phyloP scores from a whole-genome alignment of 2,888 invertebrate species.

The Meganola albula region DNA sequence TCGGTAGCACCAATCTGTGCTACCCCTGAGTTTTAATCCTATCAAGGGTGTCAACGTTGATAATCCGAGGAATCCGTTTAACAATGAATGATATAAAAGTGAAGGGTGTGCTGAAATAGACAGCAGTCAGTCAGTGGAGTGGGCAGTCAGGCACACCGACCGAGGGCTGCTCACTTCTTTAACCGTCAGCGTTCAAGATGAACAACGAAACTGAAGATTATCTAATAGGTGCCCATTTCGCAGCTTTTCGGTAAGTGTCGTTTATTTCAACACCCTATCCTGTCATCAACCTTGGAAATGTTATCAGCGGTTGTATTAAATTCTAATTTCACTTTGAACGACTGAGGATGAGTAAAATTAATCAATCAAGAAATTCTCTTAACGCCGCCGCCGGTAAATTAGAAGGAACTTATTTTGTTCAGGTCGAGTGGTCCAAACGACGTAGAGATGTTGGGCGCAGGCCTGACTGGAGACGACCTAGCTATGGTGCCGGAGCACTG shows the following conservation, averaged over 20 bases:
- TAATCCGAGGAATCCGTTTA: slow-evolving; percentile 67
- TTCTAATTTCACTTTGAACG: too few relatives aligned
- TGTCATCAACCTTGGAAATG: too few relatives aligned
- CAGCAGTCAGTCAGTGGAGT: slow-evolving; percentile 73
- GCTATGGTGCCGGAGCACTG: slow-evolving; percentile 89
- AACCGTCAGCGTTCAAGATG: slow-evolving; percentile 39
- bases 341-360: too few relatives aligned
- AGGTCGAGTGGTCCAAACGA: slow-evolving; percentile 44
- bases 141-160: slow-evolving; percentile 51
- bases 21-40: slow-evolving; percentile 56
- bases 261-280: too few relatives aligned
- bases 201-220: slow-evolving; percentile 54
- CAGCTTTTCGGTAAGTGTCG: slow-evolving; percentile 62
- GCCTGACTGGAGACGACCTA: slow-evolving; percentile 86
- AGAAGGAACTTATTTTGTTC: too few relatives aligned
- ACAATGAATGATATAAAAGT: slow-evolving; percentile 54
- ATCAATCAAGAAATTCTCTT: too few relatives aligned
- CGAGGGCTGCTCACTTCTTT: slow-evolving; percentile 67
- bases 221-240: slow-evolving; percentile 59
- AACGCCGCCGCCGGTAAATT: too few relatives aligned
- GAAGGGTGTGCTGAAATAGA: slow-evolving; percentile 10
- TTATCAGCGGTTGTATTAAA: too few relatives aligned
- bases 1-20: slow-evolving; percentile 57
- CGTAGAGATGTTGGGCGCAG: slow-evolving; percentile 82
- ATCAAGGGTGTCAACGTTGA: slow-evolving; percentile 56